Evolutionary conservation across 2,113 vertebrate genomes (phyloP).

Genomic region (Antechinus stuartii): DNA sequence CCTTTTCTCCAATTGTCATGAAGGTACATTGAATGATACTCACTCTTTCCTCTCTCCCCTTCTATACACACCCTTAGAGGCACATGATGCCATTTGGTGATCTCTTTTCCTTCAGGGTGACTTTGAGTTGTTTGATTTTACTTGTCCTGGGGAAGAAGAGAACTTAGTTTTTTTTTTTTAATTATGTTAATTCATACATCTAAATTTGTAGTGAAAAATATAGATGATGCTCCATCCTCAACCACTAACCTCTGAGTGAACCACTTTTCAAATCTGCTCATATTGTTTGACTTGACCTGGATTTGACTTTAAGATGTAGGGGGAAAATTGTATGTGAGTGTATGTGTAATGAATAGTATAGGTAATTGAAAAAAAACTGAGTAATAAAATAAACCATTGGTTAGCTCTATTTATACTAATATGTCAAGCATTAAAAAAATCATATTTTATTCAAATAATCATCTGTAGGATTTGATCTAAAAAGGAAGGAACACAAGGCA

Average conservation of each 20-base stretch:
- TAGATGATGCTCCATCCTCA: rapidly evolving
- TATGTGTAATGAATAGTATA: conserved; percentile 41
- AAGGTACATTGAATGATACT: too few species aligned
- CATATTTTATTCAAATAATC: conserved; percentile 34
- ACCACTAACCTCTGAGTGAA: too few species aligned
- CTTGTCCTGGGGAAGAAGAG: not conserved
- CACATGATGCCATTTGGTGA: too few species aligned
- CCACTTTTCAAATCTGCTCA: too few species aligned
- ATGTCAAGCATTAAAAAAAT: conserved; percentile 3
- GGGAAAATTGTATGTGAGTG: not conserved
- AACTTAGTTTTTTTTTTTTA: too few species aligned
- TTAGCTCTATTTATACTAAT: conserved; percentile 62
- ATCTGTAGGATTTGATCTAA: conserved; percentile 48
- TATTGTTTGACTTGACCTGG: conserved; percentile 34
- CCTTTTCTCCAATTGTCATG: too few species aligned
- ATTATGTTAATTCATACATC: too few species aligned
- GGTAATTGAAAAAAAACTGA: conserved; percentile 43
- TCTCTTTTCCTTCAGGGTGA: not conserved
- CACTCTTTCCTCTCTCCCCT: too few species aligned
- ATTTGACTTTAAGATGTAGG: conserved; percentile 45
- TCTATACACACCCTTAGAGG: too few species aligned
- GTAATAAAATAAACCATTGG: conserved; percentile 73
- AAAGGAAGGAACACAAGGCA: not conserved
- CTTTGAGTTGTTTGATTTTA: not conserved
- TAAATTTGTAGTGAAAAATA: too few species aligned